Percentiles rank a stretch among this genome's conserved stretches.
phyloP scores from a whole-genome alignment of 2,797 vertebrate genomes.

The Coendou prehensilis region DNA sequence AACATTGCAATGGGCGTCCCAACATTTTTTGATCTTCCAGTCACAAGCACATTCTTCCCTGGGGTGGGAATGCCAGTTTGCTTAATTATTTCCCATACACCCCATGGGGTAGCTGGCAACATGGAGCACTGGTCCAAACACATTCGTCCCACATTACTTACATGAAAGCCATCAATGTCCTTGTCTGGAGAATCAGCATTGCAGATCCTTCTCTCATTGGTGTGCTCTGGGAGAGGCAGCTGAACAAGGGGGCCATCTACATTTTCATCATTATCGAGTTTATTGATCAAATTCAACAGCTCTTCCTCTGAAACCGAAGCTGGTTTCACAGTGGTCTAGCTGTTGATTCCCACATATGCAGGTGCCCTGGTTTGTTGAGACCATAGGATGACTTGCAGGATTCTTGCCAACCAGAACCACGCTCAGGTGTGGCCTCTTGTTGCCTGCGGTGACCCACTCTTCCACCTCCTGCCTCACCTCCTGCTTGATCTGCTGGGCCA shows the following conservation, averaged over 20 bases:
- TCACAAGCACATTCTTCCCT: conserved; percentile 97
- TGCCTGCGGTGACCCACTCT: conserved; percentile 93
- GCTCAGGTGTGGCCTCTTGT: conserved; percentile 95
- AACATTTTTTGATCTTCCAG: conserved; percentile 97
- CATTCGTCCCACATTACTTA: conserved; percentile 97
- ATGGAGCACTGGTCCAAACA: conserved; percentile 97
- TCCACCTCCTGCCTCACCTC: conserved; percentile 95
- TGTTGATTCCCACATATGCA: conserved; percentile 96
- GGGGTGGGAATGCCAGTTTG: conserved; percentile 97
- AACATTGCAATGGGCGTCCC: conserved; percentile 99
- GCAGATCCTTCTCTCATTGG: conserved; percentile 95
- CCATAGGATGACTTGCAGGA: conserved; percentile 98
- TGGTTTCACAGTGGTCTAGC: conserved; percentile 95
- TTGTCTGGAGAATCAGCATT: conserved; percentile 96
- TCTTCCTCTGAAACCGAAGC: conserved; percentile 94
- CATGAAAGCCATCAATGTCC: conserved; percentile 98
- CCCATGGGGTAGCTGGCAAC: conserved; percentile 97
- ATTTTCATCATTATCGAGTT: conserved; percentile 93
- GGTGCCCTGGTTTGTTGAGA: conserved; percentile 95
- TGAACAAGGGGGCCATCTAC: conserved; percentile 97
- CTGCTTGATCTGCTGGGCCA: conserved; percentile 95
- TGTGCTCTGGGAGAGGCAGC: conserved; percentile 97
- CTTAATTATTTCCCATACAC: conserved; percentile 98
- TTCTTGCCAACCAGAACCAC: conserved; percentile 96
- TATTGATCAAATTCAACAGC: conserved; percentile 94